Base-by-base conservation (phyloP, 2,797 vertebrate genomes). In the Meriones psammophilus region DNA sequence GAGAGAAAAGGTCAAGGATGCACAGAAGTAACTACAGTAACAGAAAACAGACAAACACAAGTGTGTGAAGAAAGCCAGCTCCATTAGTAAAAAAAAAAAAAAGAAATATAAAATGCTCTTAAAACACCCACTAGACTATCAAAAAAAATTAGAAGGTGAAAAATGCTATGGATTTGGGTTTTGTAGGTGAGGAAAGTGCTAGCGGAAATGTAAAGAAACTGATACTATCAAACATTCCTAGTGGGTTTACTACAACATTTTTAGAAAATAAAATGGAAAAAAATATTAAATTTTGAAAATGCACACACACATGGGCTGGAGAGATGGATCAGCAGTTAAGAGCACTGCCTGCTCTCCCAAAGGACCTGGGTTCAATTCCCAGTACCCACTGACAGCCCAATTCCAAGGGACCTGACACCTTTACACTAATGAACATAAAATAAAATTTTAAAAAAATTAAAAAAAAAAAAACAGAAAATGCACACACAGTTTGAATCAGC, bases 221-320 rank as follows among this genome's bases (percentile, higher is more conserved):
- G 1, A 88, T 93, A 39, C 18, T 91, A 54, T 85, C 33, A 92
- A 90, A 78, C 28, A 90, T 71, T n/a, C 33, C 78, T 62, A 71
- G 54, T 77, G 9, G 77, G 42, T 92, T 96, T 91, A 39, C 39
- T 76, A 42, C 81, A 69, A 69, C 79, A 94, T 92, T 95, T 97
- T 97, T 94, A 94, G 78, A 96, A 97, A 91, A 87, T 84, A 95
- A 94, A 92, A 83, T 76, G 76, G 36, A 39, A 94, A 97, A 90
- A 89, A 1, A 15, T 18, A 93, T 88, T 84, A 95, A 95, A 86
- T 56, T 87, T 79, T 93, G 88, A 94, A 97, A 89, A 96, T 80
- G 87, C 15, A 92, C 36, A 76, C n/a, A 18, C 17, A 50, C 50
- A 50, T 50, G 50, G 50, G 50, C 50, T 50, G 50, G 50, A 50